Base-by-base conservation (phyloP, 2,113 vertebrate species). In the Pycnonotus jocosus region DNA sequence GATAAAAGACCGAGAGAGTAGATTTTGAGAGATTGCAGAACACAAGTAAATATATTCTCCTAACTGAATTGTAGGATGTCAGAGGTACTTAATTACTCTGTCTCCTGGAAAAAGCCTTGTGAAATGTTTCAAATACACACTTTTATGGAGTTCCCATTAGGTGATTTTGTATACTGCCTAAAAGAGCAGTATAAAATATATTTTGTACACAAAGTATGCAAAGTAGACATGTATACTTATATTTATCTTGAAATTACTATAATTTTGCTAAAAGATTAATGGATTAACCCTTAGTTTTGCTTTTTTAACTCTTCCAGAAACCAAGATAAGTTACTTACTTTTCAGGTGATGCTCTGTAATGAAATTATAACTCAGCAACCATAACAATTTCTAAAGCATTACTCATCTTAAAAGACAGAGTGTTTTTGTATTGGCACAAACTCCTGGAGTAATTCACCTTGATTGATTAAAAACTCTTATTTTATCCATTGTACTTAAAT, bases 341-440 rank as follows among this genome's bases (percentile, higher is more conserved):
- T 93, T 96, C 62, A 92, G 90, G 35, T 20, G 15, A 48, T 54
- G 58, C 28, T 84, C 92, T 86, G 58, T 93, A 96, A 76, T 81
- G 38, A 97, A 97, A 95, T 92, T 81, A 94, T 90, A 96, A 92
- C n/a, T 89, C 95, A 85, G 58, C 82, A 92, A 69, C 44, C 47
- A 19, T 90, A 94, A 86, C 61, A 66, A 44, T 95, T 97, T 96
- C 81, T 95, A 65, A 77, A 83, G 68, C 13, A 65, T 72, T 81
- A 48, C 47, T 97, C 87, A 92, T 90, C 70, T 21, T 68, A 72
- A 70, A 76, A 93, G 79, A 71, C 10, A 10, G 48, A 24, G n/a
- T 88, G 57, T 88, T 96, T 82, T 15, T n/a, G n/a, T 69, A 44
- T 80, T 70, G 38, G 23, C 88, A 95, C 66, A 81, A 93, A 95